Evolutionary conservation across 2,888 invertebrate genomes (phyloP).

Genomic region (Tethea ocularis): DNA sequence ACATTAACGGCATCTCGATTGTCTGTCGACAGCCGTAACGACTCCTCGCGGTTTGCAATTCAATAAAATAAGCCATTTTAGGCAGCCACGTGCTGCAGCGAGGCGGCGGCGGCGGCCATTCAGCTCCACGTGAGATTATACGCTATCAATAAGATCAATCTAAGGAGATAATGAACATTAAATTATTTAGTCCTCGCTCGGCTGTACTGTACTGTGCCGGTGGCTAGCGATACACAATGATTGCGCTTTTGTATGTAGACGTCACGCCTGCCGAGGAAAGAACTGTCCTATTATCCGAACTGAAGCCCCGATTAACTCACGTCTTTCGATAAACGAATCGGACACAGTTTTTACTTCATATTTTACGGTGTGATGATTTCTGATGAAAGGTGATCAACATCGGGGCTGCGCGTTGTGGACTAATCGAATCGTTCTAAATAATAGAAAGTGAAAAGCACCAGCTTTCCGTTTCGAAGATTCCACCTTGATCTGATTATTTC

Average conservation of each 20-base stretch:
- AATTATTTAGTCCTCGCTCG: background rate
- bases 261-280: background rate
- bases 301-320: background rate
- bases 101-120: background rate
- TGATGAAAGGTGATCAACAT: background rate
- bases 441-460: conserved; percentile 34
- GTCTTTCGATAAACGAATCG: background rate
- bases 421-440: conserved; percentile 14
- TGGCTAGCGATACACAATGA: background rate
- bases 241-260: background rate
- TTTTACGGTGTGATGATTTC: background rate
- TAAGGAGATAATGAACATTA: background rate
- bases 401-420: background rate
- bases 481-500: conserved; percentile 75
- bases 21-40: background rate
- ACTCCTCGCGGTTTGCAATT: background rate
- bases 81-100: conserved; percentile 1
- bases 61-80: background rate
- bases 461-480: conserved; percentile 39
- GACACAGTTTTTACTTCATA: conserved; percentile 3
- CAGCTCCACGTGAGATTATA: background rate
- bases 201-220: too few species aligned
- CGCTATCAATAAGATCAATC: background rate
- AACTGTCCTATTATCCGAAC: background rate
- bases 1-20: background rate